These are phyloP conservation scores for Heterodera schachtii DNA, from an alignment of 1,140 invertebrate species.

Conservation along the genomic window DNA sequence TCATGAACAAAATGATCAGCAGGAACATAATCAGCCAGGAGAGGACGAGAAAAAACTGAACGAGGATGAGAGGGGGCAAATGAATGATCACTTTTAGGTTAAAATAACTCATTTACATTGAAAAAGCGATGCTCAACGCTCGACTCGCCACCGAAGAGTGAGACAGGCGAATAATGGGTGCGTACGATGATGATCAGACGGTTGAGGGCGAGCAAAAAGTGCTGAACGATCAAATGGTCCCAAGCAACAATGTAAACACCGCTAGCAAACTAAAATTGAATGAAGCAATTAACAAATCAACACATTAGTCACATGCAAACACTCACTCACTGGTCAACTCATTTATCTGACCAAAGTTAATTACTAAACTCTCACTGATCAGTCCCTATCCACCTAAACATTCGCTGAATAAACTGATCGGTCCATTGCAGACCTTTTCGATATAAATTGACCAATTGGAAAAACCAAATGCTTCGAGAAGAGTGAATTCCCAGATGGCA, in stretches of 20 bases:
- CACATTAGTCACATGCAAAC: too few species aligned
- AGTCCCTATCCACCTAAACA: too few species aligned
- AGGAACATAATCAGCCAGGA: slow-evolving; percentile 20
- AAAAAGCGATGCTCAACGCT: neutral
- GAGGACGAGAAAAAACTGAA: slow-evolving; percentile 13
- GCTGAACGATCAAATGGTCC: slow-evolving; percentile 33
- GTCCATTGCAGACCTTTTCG: slow-evolving; percentile 15
- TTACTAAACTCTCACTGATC: too few species aligned
- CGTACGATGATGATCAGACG: slow-evolving; percentile 19
- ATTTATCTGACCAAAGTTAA: too few species aligned
- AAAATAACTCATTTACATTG: slow-evolving; percentile 4
- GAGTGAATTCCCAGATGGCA: slow-evolving; percentile 26
- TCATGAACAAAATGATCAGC: slow-evolving; percentile 16
- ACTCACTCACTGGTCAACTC: too few species aligned
- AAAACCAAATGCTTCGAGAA: slow-evolving; percentile 10
- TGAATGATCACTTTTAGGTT: neutral
- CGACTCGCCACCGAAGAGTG: neutral
- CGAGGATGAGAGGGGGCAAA: neutral
- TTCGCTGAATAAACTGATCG: too few species aligned
- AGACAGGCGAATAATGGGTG: slow-evolving; percentile 12
- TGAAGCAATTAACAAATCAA: neutral
- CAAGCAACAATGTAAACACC: slow-evolving; percentile 31
- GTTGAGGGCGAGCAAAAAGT: slow-evolving; percentile 27
- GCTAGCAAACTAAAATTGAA: slow-evolving; percentile 8
- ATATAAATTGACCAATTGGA: neutral